Evolutionary conservation across 2,797 vertebrate genomes (phyloP).

Genomic region (Uromys caudimaculatus): DNA sequence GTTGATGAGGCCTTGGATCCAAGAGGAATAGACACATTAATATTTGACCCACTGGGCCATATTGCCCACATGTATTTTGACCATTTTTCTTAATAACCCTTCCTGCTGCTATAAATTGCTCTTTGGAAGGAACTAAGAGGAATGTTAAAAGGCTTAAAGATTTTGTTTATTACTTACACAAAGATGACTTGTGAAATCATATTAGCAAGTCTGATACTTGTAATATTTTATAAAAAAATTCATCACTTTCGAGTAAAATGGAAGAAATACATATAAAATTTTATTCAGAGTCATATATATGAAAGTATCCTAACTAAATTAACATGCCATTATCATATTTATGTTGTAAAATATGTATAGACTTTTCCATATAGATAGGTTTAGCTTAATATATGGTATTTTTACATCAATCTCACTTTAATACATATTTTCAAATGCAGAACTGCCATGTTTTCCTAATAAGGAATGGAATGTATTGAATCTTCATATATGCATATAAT

Average conservation of each 20-base stretch:
- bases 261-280: background rate
- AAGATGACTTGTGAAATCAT: constrained; percentile 53
- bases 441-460: background rate
- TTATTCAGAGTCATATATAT: background rate
- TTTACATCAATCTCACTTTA: background rate
- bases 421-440: background rate
- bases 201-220: constrained; percentile 39
- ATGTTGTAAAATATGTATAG: background rate
- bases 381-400: background rate
- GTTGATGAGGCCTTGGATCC: constrained; percentile 69
- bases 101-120: constrained; percentile 74
- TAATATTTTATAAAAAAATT: background rate
- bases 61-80: constrained; percentile 76
- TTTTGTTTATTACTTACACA: constrained; percentile 73
- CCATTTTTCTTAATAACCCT: constrained; percentile 72
- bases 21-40: constrained; percentile 69
- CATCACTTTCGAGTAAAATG: background rate
- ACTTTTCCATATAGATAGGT: background rate
- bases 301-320: background rate
- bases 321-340: background rate
- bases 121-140: constrained; percentile 67
- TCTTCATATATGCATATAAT: background rate
- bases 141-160: constrained; percentile 68
- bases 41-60: constrained; percentile 56
- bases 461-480: background rate